Base-by-base conservation (phyloP, 2,888 invertebrate species). In the Drosophila anomalata region DNA sequence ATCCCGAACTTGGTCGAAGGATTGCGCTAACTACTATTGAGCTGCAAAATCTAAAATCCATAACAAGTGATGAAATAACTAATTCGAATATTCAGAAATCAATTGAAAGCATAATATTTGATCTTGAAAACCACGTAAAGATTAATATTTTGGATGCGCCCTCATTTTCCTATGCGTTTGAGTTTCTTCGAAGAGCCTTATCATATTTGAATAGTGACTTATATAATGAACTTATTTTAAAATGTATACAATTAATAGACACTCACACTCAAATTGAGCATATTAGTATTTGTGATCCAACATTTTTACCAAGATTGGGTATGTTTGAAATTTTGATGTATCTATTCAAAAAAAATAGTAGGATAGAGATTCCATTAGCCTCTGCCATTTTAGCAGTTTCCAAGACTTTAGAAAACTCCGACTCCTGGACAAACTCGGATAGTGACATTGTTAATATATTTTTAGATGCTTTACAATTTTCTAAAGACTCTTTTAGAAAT, bases 121-220 rank as follows among this genome's bases (percentile, higher is more conserved):
- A 85, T 55, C 65, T 91, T 92, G 77, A 91, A 93, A 72, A 91
- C 95, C 55, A 93, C 94, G 91, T 91, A 0, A 58, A 77, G n/a
- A 46, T 60, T 1, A 69, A 61, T 14, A 12, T 50, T 8, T 57
- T 91, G 84, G 73, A 90, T 1, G 95, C 95, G 0, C 95, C 97
- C 1, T 95, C 95, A 0, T 97, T 97, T 92, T 95, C 96, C 81
- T 98, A 96, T 89, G 93, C 94, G 11, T 98, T 97, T 91, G 95
- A 96, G 12, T 93, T 98, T 79, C 91, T 98, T 4, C 94, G 94
- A 81, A 92, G 93, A 58, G 94, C 95, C 76, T 82, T 94, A 46
- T 82, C 93, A 8, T 92, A 92, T 0, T 89, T 90, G 55, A 84
- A 90, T 29, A 92, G 93, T 22, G 92, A 92, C 69, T 93, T 92